phyloP scores from a whole-genome alignment of 1,140 invertebrate species.

The Sycophila sp. region DNA sequence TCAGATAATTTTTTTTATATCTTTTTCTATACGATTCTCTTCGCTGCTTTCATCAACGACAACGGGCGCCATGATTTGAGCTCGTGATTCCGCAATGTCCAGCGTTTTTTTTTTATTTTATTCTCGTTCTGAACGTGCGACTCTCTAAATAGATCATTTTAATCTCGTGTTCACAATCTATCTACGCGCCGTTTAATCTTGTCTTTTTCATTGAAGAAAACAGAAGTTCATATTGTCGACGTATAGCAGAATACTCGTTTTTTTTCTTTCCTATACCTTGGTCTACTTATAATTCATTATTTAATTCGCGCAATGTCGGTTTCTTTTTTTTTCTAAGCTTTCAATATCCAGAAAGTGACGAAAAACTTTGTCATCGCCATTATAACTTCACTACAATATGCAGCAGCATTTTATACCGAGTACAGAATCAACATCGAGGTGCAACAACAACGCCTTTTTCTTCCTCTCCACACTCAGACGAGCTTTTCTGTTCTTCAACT shows the following conservation, averaged over 20 bases:
- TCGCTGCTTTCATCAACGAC: too few species aligned
- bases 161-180: conserved; percentile 6
- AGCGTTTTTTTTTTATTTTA: conserved; percentile 5
- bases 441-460: not conserved
- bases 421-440: too few species aligned
- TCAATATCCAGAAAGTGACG: too few species aligned
- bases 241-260: conserved; percentile 23
- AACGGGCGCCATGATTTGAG: too few species aligned
- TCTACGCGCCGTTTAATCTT: not conserved
- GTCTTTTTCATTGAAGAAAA: conserved; percentile 6
- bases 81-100: not conserved
- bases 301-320: not conserved
- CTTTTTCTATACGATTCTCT: not conserved
- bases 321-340: too few species aligned
- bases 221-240: conserved; percentile 21
- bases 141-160: not conserved
- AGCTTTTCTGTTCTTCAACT: not conserved
- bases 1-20: conserved; percentile 18
- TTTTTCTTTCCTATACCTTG: conserved; percentile 10
- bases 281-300: conserved; percentile 9
- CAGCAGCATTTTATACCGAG: too few species aligned
- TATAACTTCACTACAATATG: too few species aligned
- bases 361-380: too few species aligned
- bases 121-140: not conserved
- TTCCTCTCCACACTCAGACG: not conserved